Conservation (phyloP, 2,888 invertebrate species). For the Machimus rusticus region DNA sequence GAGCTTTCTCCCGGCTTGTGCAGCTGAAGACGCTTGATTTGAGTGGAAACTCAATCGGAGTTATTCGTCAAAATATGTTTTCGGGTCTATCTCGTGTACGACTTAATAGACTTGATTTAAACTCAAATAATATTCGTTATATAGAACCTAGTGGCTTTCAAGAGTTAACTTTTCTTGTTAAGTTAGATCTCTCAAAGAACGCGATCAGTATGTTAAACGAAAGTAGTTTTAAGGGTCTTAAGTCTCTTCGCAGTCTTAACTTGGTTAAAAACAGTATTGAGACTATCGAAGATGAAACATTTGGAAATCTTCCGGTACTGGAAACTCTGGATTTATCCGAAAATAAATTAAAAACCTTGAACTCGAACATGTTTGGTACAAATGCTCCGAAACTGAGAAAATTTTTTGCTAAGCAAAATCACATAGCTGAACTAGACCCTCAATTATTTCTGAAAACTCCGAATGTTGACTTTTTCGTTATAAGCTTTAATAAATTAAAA, state of each 20-base stretch:
- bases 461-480: constrained; percentile 54
- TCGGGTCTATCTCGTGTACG: constrained; percentile 50
- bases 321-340: constrained; percentile 56
- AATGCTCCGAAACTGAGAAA: constrained; percentile 52
- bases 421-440: constrained; percentile 52
- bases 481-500: constrained; percentile 54
- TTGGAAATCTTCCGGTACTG: constrained; percentile 52
- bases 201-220: constrained; percentile 52
- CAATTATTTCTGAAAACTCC: constrained; percentile 54
- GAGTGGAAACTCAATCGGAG: constrained; percentile 53
- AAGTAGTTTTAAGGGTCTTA: constrained; percentile 52
- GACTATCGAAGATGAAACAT: constrained; percentile 52
- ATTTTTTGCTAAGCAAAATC: constrained; percentile 54
- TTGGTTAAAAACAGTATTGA: constrained; percentile 55
- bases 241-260: constrained; percentile 53
- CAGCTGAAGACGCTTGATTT: constrained; percentile 55
- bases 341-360: constrained; percentile 54
- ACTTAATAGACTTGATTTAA: constrained; percentile 53
- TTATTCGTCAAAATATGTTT: constrained; percentile 53
- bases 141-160: constrained; percentile 52
- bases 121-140: constrained; percentile 53
- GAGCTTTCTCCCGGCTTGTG: constrained; percentile 53
- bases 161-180: constrained; percentile 52
- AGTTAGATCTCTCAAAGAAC: constrained; percentile 56
- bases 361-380: constrained; percentile 52